Evolutionary conservation across 2,113 vertebrate species (phyloP).

Genomic region (Campylomormyrus numenius): DNA sequence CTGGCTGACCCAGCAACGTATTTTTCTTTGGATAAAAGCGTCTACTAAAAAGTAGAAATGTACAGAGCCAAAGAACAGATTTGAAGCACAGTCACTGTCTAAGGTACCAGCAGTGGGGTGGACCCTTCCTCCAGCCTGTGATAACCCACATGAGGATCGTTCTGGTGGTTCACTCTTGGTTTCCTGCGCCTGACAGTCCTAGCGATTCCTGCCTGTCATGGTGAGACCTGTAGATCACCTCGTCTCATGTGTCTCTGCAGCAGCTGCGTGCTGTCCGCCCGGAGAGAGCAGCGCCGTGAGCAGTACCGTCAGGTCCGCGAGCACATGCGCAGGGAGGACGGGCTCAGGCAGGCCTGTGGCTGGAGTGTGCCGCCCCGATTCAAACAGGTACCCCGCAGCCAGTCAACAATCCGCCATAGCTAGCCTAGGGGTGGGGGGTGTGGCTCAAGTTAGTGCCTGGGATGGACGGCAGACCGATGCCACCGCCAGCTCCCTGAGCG

Average conservation of each 20-base stretch:
- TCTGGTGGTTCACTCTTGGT: not conserved
- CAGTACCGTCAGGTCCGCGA: conserved; percentile 94
- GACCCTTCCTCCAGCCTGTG: not conserved
- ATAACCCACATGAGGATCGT: not conserved
- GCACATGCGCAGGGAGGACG: conserved; percentile 87
- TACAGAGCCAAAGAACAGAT: not conserved
- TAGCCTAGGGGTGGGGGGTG: not conserved
- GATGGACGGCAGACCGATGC: not conserved
- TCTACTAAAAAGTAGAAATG: not conserved
- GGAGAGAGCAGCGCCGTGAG: conserved; percentile 86
- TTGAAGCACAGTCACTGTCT: not conserved
- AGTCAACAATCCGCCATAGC: not conserved
- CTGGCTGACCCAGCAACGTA: not conserved
- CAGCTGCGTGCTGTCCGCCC: conserved; percentile 66
- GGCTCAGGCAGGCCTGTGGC: conserved; percentile 81
- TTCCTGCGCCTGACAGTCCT: not conserved
- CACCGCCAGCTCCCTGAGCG: not conserved
- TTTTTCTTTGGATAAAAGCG: not conserved
- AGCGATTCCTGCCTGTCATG: not conserved
- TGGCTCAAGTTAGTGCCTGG: not conserved
- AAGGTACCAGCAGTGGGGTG: not conserved
- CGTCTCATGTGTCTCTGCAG: conserved; percentile 44
- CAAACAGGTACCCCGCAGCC: conserved; percentile 66
- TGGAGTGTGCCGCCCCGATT: conserved; percentile 94
- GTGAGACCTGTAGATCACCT: not conserved